Evolutionary conservation across 2,113 vertebrate species (phyloP).

Genomic region (Pteruthius melanotis): DNA sequence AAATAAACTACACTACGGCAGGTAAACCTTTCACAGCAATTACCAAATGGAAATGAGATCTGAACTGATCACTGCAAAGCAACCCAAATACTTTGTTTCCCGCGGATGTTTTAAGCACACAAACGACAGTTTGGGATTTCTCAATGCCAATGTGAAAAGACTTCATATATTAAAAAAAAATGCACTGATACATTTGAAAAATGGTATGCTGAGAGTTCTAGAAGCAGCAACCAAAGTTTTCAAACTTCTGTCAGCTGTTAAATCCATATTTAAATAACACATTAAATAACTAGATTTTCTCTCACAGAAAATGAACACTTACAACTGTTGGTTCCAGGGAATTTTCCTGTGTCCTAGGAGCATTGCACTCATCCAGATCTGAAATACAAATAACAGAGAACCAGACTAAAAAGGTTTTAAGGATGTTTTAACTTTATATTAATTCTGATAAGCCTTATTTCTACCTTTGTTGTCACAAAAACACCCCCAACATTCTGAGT

Average conservation of each 20-base stretch:
- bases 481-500: neutral
- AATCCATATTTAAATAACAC: neutral
- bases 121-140: neutral
- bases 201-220: neutral
- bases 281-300: neutral
- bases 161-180: neutral
- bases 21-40: constrained; percentile 52
- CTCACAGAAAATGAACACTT: neutral
- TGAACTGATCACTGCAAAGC: neutral
- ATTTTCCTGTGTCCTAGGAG: neutral
- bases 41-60: constrained; percentile 43
- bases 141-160: neutral
- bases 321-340: neutral
- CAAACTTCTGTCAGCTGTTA: neutral
- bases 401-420: neutral
- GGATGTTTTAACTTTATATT: neutral
- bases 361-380: neutral
- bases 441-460: neutral
- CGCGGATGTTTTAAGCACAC: neutral
- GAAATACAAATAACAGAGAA: neutral
- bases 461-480: neutral
- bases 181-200: neutral
- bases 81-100: neutral
- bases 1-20: constrained; percentile 40
- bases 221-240: neutral